Base-by-base conservation (phyloP, 2,113 vertebrate species). In the Sander vitreus region DNA sequence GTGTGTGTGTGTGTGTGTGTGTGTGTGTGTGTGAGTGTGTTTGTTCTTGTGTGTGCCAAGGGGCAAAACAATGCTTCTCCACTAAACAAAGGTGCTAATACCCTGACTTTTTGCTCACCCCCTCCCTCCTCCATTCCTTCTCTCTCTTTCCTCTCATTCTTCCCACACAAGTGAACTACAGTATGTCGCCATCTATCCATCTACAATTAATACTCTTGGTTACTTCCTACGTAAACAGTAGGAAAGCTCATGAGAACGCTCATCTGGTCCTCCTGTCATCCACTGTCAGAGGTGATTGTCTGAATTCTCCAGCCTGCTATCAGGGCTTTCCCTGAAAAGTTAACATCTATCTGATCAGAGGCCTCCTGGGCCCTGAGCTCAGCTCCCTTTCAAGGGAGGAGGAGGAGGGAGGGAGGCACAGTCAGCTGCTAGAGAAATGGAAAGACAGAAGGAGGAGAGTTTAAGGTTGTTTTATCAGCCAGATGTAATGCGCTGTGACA, bases 401-500 rank as follows among this genome's bases (percentile, higher is more conserved):
- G 62, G 36, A 76, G 73, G 68, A 74, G 30, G 51, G 43, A 74
- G 80, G 25, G n/a, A n/a, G n/a, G 58, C n/a, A 57, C 39, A 76
- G 72, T 78, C 58, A 78, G 78, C 16, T 57, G 50, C 5, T 12
- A 53, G 59, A 84, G 78, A 72, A 64, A 58, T 57, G 59, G 68
- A 78, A 58, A 72, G 76, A 54, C 50, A 67, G 54, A 72, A 55
- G 27, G 55, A 62, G 36, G 62, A 67, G 79, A 81, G 76, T 89
- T 78, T 91, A 72, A 83, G 79, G 74, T 15, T 75, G 64, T 95
- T 94, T 91, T 82, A 88, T 72, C 73, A 78, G 76, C 66, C 78
- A 84, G 80, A 91, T 90, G 91, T 94, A 93, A 94, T 88, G 85
- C 33, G 71, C 76, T 86, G 87, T 76, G 88, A 94, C 91, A 95